These are phyloP conservation scores for Rhingia rostrata DNA, from an alignment of 2,888 invertebrate genomes.

Conservation along the genomic window DNA sequence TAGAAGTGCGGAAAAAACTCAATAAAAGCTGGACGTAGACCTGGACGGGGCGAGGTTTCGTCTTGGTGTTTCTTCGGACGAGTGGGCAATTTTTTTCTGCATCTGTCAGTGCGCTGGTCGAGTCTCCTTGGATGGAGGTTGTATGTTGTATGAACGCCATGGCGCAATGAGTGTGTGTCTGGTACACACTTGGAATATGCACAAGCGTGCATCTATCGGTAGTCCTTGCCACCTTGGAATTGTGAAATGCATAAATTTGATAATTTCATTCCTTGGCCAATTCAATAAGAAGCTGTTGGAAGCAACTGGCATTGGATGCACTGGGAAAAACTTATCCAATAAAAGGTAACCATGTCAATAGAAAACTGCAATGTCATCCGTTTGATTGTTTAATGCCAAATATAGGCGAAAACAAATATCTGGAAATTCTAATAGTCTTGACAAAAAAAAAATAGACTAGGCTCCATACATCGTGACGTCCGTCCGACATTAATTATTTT, in stretches of 20 bases:
- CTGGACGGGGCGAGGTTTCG: neutral
- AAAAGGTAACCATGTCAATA: neutral
- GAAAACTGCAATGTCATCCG: neutral
- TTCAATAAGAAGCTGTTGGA: constrained; percentile 65
- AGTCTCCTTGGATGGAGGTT: constrained; percentile 45
- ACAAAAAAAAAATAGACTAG: too few relatives aligned
- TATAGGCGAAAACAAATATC: too few relatives aligned
- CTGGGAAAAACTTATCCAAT: constrained; percentile 33
- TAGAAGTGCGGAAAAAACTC: too few relatives aligned
- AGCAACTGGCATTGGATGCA: constrained; percentile 49
- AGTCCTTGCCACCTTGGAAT: constrained; percentile 71
- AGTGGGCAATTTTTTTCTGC: constrained; percentile 68
- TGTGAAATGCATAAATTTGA: constrained; percentile 71
- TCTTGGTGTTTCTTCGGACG: constrained; percentile 19
- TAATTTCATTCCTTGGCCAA: constrained; percentile 64
- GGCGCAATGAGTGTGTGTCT: constrained; percentile 23
- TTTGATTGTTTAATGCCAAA: too few relatives aligned
- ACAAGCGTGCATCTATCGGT: constrained; percentile 57
- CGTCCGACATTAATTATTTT: too few relatives aligned
- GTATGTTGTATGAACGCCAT: constrained; percentile 24
- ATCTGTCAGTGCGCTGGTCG: constrained; percentile 40
- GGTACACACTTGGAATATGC: constrained; percentile 16
- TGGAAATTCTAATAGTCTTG: too few relatives aligned
- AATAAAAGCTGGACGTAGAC: constrained; percentile 35
- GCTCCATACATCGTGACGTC: too few relatives aligned